Conservation (phyloP, 2,113 vertebrate genomes). For the Hydrolagus affinis region DNA sequence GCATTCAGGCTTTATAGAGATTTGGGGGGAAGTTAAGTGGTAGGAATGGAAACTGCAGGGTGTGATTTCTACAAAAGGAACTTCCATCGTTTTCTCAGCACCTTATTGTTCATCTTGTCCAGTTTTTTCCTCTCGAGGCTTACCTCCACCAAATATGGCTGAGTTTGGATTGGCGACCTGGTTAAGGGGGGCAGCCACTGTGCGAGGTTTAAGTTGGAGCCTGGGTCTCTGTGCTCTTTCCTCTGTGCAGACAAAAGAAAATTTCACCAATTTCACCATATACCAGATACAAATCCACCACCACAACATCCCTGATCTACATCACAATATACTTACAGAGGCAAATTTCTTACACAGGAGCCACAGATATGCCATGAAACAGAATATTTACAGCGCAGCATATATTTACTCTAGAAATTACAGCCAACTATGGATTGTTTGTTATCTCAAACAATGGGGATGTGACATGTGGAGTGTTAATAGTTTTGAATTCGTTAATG, state of each 20-base stretch:
- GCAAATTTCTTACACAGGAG: no score
- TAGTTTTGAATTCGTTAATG: no score
- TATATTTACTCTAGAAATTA: no score
- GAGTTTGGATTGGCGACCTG: constrained; percentile 98
- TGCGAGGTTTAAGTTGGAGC: constrained; percentile 94
- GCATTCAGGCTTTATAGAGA: constrained; percentile 73
- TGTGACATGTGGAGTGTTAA: no score
- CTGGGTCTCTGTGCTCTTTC: constrained; percentile 88
- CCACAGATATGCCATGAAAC: no score
- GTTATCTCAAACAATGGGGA: no score
- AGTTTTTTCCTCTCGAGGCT: constrained; percentile 81
- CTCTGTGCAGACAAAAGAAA: constrained; percentile 57
- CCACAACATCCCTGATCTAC: no score
- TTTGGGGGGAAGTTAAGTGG: constrained; percentile 51
- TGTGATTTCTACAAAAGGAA: constrained; percentile 53
- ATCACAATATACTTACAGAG: no score
- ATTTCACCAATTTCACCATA: neutral
- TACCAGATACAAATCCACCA: neutral
- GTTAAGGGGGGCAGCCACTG: constrained; percentile 86
- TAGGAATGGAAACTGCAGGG: constrained; percentile 63
- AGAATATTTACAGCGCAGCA: no score
- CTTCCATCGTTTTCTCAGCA: constrained; percentile 15
- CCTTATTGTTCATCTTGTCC: neutral
- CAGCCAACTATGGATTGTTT: no score
- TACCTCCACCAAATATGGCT: constrained; percentile 93